Percentiles rank a stretch among this genome's conserved stretches.
These are phyloP conservation scores for Xanthorhoe designata DNA, from an alignment of 2,888 invertebrate genomes.

Conservation along the genomic window DNA sequence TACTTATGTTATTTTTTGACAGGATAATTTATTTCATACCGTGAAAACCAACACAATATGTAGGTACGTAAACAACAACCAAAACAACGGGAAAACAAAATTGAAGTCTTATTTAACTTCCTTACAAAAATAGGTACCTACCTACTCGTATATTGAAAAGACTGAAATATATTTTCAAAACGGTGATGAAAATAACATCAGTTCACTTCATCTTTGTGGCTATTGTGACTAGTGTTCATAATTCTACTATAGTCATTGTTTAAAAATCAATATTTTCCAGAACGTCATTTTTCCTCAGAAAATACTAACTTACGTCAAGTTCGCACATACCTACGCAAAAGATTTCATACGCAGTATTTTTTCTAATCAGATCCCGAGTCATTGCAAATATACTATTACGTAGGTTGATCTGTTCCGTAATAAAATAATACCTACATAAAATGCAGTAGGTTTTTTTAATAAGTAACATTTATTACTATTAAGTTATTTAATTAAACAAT, in stretches of 20 bases:
- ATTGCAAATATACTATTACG: not conserved
- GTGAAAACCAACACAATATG: not conserved
- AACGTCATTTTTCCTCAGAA: not conserved
- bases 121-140: not conserved
- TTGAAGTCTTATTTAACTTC: constrained; percentile 1
- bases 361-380: not conserved
- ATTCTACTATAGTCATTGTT: constrained; percentile 3
- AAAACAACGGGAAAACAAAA: not conserved
- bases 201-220: too few species aligned
- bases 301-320: constrained; percentile 10
- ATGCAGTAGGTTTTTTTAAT: not conserved
- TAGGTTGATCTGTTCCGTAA: not conserved
- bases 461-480: too few species aligned
- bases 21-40: not conserved
- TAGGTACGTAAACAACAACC: not conserved
- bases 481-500: too few species aligned
- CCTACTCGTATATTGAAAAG: not conserved
- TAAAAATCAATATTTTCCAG: constrained; percentile 9
- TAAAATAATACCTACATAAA: not conserved
- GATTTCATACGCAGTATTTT: not conserved
- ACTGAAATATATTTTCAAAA: constrained; percentile 9
- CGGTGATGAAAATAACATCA: too few species aligned
- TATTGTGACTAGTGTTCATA: too few species aligned
- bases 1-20: not conserved
- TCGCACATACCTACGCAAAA: constrained; percentile 1